Percentiles rank a stretch among this genome's conserved stretches.
These are phyloP conservation scores for Altica lythri DNA, from an alignment of 2,888 invertebrate genomes.

Conservation along the genomic window DNA sequence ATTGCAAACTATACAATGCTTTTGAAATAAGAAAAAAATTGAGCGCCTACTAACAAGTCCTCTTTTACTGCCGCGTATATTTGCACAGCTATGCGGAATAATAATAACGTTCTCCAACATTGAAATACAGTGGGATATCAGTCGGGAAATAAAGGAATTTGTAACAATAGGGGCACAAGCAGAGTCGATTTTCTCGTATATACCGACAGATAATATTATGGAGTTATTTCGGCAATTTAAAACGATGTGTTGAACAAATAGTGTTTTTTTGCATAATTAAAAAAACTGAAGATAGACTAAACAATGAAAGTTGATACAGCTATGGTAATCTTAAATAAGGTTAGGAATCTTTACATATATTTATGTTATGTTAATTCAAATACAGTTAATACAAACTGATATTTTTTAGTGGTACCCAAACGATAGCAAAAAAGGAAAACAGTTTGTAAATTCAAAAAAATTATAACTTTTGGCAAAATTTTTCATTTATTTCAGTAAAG, in stretches of 20 bases:
- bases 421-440: too few relatives aligned
- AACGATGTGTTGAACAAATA: conserved; percentile 14
- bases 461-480: too few relatives aligned
- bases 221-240: conserved; percentile 16
- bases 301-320: background rate
- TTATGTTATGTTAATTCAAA: too few relatives aligned
- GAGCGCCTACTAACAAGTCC: conserved; percentile 31
- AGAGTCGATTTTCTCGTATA: conserved; percentile 10
- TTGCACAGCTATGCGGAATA: conserved; percentile 27
- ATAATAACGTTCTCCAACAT: conserved; percentile 31
- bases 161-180: conserved; percentile 27
- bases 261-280: conserved; percentile 22
- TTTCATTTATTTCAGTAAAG: too few relatives aligned
- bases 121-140: conserved; percentile 28
- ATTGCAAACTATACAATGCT: conserved; percentile 28
- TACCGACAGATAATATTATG: conserved; percentile 22
- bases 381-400: too few relatives aligned
- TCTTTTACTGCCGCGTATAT: conserved; percentile 24
- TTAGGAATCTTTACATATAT: too few relatives aligned
- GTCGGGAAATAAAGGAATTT: conserved; percentile 26
- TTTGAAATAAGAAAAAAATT: conserved; percentile 28
- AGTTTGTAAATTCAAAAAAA: too few relatives aligned
- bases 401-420: too few relatives aligned
- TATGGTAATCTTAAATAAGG: too few relatives aligned
- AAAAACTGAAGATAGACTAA: conserved; percentile 5